These are phyloP conservation scores for Gorsachius magnificus DNA, from an alignment of 2,797 vertebrate species.

Conservation along the genomic window DNA sequence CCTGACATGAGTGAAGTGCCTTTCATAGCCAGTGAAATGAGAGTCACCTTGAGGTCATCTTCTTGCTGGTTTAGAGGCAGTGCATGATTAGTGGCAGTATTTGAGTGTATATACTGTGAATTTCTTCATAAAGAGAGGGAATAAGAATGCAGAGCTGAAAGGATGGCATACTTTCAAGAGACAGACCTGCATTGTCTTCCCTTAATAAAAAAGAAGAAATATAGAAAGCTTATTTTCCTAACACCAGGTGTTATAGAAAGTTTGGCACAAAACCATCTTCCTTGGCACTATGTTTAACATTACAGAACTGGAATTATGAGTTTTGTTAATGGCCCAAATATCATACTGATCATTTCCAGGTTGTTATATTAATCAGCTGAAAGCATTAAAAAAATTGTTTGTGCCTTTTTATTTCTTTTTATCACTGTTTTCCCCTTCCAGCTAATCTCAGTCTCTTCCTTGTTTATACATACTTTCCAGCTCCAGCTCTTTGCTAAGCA, in stretches of 20 bases:
- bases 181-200: not conserved
- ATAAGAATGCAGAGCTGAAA: not conserved
- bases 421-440: not conserved
- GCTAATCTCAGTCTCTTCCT: not conserved
- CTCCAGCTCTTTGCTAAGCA: not conserved
- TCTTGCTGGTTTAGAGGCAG: not conserved
- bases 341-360: not conserved
- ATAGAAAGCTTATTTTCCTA: constrained; percentile 9
- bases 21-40: not conserved
- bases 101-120: not conserved
- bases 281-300: not conserved
- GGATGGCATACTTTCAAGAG: not conserved
- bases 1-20: not conserved
- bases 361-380: constrained; percentile 5
- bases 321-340: not conserved
- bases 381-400: not conserved
- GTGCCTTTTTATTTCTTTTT: not conserved
- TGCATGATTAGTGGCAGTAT: not conserved
- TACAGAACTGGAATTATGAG: not conserved
- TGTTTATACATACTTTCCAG: not conserved
- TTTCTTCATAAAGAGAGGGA: not conserved
- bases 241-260: not conserved
- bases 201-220: not conserved
- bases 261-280: not conserved
- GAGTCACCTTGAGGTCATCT: not conserved